Percentiles rank a stretch among this genome's conserved stretches.
phyloP scores from a whole-genome alignment of 2,797 vertebrate genomes.

The Sebastes wilsoni region DNA sequence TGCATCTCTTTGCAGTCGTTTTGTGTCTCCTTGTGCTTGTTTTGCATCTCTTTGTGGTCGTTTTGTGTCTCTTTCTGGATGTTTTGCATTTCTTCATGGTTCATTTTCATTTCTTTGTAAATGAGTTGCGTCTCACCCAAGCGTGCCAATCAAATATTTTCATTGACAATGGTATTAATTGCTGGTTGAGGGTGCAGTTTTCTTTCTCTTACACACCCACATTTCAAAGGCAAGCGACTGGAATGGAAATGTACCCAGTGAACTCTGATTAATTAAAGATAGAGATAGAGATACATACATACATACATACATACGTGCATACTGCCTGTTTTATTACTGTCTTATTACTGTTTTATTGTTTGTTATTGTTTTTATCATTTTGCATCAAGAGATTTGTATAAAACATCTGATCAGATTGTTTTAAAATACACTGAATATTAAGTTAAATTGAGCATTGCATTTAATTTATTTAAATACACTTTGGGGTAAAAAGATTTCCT shows the following conservation, averaged over 20 bases:
- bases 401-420: neutral
- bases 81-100: neutral
- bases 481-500: neutral
- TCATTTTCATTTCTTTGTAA: neutral
- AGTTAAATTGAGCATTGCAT: neutral
- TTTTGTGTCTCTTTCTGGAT: neutral
- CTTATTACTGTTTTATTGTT: too few relatives aligned
- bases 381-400: neutral
- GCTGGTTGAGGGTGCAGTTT: neutral
- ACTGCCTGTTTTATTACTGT: too few relatives aligned
- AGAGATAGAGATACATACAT: too few relatives aligned
- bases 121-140: slow-evolving; percentile 43
- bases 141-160: slow-evolving; percentile 61
- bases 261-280: too few relatives aligned
- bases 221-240: neutral
- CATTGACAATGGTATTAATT: slow-evolving; percentile 31
- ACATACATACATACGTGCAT: too few relatives aligned
- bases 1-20: neutral
- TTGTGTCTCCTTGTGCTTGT: neutral
- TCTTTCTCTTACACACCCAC: neutral
- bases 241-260: neutral
- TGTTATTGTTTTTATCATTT: neutral
- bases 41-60: neutral
- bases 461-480: neutral
- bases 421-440: neutral